Percentiles rank a stretch among this genome's conserved stretches.
Conservation (phyloP, 2,888 invertebrate species). For the Drosophila mayaguana region DNA sequence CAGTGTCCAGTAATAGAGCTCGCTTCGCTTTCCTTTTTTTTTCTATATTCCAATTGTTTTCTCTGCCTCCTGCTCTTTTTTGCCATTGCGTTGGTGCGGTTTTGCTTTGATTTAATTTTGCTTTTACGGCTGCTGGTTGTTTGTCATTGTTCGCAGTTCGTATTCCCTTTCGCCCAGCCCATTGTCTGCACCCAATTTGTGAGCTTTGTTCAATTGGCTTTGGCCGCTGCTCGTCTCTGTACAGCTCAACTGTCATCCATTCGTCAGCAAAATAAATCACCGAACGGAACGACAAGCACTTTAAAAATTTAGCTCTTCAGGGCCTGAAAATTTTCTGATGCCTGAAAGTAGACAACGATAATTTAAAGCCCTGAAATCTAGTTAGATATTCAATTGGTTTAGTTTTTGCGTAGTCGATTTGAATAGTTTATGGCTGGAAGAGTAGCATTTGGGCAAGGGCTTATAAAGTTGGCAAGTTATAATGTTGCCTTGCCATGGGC, state of each 20-base stretch:
- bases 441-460: not conserved
- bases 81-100: constrained; percentile 48
- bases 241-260: constrained; percentile 22
- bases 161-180: constrained; percentile 3
- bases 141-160: constrained; percentile 49
- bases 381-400: constrained; percentile 11
- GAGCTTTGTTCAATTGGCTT: constrained; percentile 66
- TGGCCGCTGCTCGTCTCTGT: constrained; percentile 6
- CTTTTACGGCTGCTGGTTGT: constrained; percentile 52
- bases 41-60: constrained; percentile 18
- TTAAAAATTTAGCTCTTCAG: constrained; percentile 21
- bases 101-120: constrained; percentile 77
- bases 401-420: not conserved
- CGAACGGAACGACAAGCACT: constrained; percentile 3
- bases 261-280: constrained; percentile 41
- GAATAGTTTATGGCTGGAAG: not conserved
- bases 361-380: constrained; percentile 2
- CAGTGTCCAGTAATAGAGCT: constrained; percentile 33
- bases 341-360: constrained; percentile 25
- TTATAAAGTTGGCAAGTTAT: not conserved
- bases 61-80: constrained; percentile 32
- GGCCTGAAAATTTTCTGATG: constrained; percentile 1
- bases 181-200: constrained; percentile 56
- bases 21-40: constrained; percentile 9
- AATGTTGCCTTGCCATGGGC: too few relatives aligned